Conservation (phyloP, 2,888 invertebrate species). For the Zygaena filipendulae region DNA sequence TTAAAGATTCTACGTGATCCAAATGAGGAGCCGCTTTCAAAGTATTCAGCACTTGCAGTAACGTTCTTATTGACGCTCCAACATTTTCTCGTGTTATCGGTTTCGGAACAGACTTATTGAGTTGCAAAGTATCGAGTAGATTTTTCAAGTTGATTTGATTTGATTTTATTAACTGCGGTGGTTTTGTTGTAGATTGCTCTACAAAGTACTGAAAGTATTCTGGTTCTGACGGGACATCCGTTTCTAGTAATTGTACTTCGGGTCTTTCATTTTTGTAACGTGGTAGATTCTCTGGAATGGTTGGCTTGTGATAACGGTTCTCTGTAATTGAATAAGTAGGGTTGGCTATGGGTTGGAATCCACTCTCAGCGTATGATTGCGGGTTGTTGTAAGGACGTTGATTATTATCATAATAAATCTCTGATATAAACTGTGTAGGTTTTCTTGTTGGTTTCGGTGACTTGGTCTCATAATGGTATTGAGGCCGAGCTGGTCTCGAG, state of each 20-base stretch:
- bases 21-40: slow-evolving; percentile 64
- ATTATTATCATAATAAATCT: slow-evolving; percentile 49
- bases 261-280: slow-evolving; percentile 27
- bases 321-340: slow-evolving; percentile 26
- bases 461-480: slow-evolving; percentile 28
- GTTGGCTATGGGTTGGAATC: slow-evolving; percentile 45
- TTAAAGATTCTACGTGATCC: slow-evolving; percentile 38
- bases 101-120: slow-evolving; percentile 80
- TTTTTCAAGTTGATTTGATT: slow-evolving; percentile 45
- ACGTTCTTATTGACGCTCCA: slow-evolving; percentile 80
- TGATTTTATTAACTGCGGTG: slow-evolving; percentile 23
- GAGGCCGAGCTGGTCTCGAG: slow-evolving; percentile 36
- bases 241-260: slow-evolving; percentile 20
- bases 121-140: slow-evolving; percentile 77
- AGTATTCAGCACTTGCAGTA: slow-evolving; percentile 78
- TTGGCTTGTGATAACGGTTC: slow-evolving; percentile 25
- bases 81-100: slow-evolving; percentile 81
- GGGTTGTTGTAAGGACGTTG: slow-evolving; percentile 22
- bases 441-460: slow-evolving; percentile 31
- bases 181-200: slow-evolving; percentile 28
- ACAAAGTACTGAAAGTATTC: slow-evolving; percentile 37
- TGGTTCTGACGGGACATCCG: slow-evolving; percentile 16
- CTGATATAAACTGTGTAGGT: slow-evolving; percentile 43
- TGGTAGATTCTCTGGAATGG: slow-evolving; percentile 19
- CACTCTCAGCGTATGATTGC: slow-evolving; percentile 42